Evolutionary conservation across 2,113 vertebrate genomes (phyloP).

Genomic region (Coregonus clupeaformis): DNA sequence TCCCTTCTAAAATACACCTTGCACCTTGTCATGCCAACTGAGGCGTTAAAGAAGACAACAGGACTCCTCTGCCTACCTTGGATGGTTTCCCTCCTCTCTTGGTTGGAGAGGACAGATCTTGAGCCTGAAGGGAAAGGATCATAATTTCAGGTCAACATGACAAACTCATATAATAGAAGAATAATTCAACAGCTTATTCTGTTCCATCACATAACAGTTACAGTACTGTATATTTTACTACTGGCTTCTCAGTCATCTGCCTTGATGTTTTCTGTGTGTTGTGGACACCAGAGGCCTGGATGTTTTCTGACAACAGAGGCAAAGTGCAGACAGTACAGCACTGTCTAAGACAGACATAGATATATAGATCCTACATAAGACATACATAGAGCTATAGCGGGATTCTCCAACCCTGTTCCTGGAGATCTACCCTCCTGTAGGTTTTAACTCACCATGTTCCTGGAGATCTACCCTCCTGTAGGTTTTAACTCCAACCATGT

Average conservation of each 20-base stretch:
- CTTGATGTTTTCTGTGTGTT: neutral
- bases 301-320: neutral
- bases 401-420: too few relatives aligned
- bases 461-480: too few relatives aligned
- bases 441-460: too few relatives aligned
- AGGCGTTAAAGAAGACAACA: neutral
- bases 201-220: neutral
- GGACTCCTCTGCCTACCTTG: slow-evolving; percentile 57
- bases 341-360: neutral
- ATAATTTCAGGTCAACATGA: neutral
- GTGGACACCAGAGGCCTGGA: neutral
- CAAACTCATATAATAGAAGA: neutral
- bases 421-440: too few relatives aligned
- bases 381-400: too few relatives aligned
- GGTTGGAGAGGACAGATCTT: slow-evolving; percentile 33
- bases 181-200: slow-evolving; percentile 60
- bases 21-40: neutral
- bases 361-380: neutral
- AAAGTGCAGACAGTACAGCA: too few relatives aligned
- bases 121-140: slow-evolving; percentile 49
- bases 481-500: too few relatives aligned
- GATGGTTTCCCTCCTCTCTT: slow-evolving; percentile 47
- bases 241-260: neutral
- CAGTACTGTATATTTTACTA: neutral
- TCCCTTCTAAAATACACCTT: neutral